Conservation (phyloP, 2,797 vertebrate species). For the Esox lucius region DNA sequence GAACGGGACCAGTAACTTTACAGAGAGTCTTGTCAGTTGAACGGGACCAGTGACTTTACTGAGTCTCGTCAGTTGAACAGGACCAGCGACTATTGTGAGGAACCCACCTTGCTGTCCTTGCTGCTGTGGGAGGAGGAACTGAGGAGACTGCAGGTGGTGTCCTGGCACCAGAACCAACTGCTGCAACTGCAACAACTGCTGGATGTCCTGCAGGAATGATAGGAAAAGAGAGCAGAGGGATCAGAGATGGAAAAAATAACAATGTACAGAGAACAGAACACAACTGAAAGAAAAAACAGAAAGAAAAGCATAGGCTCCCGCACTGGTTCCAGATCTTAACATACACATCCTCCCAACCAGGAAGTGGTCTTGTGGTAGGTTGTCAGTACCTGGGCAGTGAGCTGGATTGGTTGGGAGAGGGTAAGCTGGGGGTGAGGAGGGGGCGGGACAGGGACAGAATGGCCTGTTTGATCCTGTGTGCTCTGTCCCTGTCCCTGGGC, state of each 20-base stretch:
- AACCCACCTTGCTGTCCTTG: slow-evolving; percentile 89
- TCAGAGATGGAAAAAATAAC: background rate
- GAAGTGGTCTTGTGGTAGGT: slow-evolving; percentile 40
- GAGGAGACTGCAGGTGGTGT: slow-evolving; percentile 83
- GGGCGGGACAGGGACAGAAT: slow-evolving; percentile 72
- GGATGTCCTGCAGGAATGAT: slow-evolving; percentile 81
- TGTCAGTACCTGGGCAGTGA: slow-evolving; percentile 88
- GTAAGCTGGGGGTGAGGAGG: slow-evolving; percentile 84
- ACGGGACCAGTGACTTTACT: background rate
- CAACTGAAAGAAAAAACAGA: background rate
- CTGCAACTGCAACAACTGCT: slow-evolving; percentile 92
- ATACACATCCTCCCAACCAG: slow-evolving; percentile 14
- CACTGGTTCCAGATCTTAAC: slow-evolving; percentile 20
- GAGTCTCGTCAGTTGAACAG: background rate
- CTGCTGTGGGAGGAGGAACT: slow-evolving; percentile 92
- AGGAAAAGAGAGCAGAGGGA: background rate
- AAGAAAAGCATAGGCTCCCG: background rate
- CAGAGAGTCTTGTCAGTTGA: background rate
- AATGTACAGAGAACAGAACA: slow-evolving; percentile 11
- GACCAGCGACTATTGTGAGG: background rate
- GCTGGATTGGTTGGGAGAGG: slow-evolving; percentile 92
- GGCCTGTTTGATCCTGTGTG: slow-evolving; percentile 77
- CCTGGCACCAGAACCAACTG: slow-evolving; percentile 90
- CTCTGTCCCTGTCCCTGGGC: slow-evolving; percentile 74
- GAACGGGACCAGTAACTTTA: background rate